A percentile compares a stretch with the other conserved stretches of the same genome.
These are phyloP conservation scores for Hydropsyche betteni DNA, from an alignment of 2,888 invertebrate species.

Conservation along the genomic window DNA sequence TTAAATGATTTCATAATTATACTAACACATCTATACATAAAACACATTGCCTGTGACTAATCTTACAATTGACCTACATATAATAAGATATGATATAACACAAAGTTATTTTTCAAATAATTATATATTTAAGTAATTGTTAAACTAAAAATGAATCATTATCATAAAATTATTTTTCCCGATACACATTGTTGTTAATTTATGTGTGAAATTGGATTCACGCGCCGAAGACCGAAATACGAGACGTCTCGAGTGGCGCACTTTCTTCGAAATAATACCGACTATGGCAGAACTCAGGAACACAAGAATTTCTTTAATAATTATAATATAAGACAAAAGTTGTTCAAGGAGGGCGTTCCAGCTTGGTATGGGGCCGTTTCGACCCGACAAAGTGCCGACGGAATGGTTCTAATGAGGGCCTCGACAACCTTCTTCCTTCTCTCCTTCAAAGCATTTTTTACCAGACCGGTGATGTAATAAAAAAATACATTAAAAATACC, in stretches of 20 bases:
- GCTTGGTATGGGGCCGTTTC: neutral
- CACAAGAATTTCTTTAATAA: constrained; percentile 48
- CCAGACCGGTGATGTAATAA: constrained; percentile 43
- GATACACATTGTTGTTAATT: no score
- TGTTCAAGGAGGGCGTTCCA: neutral
- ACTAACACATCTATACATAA: no score
- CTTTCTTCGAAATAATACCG: constrained; percentile 38
- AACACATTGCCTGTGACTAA: no score
- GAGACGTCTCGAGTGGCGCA: constrained; percentile 35
- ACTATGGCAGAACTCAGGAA: constrained; percentile 39
- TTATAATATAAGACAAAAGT: constrained; percentile 48
- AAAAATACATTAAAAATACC: constrained; percentile 49
- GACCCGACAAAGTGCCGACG: constrained; percentile 43
- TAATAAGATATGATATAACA: no score
- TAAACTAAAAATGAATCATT: no score
- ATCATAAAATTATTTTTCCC: no score
- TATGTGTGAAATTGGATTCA: no score
- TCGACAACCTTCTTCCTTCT: constrained; percentile 32
- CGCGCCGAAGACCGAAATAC: no score
- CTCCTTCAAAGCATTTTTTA: constrained; percentile 47
- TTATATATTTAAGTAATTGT: no score
- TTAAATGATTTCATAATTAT: no score
- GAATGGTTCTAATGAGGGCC: constrained; percentile 45
- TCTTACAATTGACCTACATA: no score
- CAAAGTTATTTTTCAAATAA: no score